A percentile compares a stretch with the other conserved stretches of the same genome.
phyloP scores from a whole-genome alignment of 2,113 vertebrate genomes.

The Pleuronectes platessa region DNA sequence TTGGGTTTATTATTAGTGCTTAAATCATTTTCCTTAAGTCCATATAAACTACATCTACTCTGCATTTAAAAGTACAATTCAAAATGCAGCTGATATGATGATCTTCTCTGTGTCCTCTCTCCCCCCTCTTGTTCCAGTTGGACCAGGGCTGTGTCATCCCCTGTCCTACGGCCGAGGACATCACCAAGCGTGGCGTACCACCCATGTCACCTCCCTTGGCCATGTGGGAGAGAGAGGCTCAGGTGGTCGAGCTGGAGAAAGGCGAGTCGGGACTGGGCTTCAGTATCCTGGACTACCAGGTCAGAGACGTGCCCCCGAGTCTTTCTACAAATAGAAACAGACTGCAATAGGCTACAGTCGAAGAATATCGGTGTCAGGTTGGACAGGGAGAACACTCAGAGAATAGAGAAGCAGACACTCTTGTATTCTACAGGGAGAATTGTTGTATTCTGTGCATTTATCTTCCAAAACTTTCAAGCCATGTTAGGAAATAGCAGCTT shows the following conservation, averaged over 20 bases:
- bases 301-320: conserved; percentile 72
- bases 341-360: conserved; percentile 42
- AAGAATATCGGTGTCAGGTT: conserved; percentile 49
- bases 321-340: conserved; percentile 54
- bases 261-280: conserved; percentile 93
- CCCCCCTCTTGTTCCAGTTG: conserved; percentile 61
- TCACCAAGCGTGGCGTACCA: conserved; percentile 74
- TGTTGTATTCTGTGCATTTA: background rate
- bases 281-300: conserved; percentile 98
- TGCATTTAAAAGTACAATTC: background rate
- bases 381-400: conserved; percentile 26
- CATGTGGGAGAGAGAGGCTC: conserved; percentile 92
- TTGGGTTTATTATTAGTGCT: conserved; percentile 4
- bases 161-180: conserved; percentile 85
- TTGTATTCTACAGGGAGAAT: conserved; percentile 13
- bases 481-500: background rate
- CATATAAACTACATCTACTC: background rate
- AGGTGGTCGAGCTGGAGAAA: conserved; percentile 91
- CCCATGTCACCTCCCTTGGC: conserved; percentile 87
- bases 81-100: background rate
- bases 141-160: conserved; percentile 76
- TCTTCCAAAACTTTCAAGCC: background rate
- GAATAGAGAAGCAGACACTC: conserved; percentile 13
- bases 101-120: conserved; percentile 1
- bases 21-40: background rate